phyloP scores from a whole-genome alignment of 2,113 vertebrate genomes.

The Cyphomyrus discorhynchus region DNA sequence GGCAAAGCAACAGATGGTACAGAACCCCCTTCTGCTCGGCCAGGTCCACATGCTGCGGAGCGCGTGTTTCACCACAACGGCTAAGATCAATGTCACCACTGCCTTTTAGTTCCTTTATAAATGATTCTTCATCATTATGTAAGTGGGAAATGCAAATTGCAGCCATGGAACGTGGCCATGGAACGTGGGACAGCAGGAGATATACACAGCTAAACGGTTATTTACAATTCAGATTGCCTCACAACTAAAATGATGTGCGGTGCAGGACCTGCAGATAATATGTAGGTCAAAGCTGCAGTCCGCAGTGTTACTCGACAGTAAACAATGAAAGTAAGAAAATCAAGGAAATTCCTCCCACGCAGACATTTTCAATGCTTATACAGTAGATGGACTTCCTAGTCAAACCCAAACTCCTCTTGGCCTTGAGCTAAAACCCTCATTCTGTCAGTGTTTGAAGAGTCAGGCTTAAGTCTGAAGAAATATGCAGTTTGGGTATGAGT shows the following conservation, averaged over 20 bases:
- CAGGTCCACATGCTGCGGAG: no score
- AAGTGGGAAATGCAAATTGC: slow-evolving; percentile 4
- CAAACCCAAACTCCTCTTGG: background rate
- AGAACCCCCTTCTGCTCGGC: background rate
- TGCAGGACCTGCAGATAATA: background rate
- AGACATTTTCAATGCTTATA: background rate
- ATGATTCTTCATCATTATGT: background rate
- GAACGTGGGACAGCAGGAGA: background rate
- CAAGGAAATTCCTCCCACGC: background rate
- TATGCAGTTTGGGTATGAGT: background rate
- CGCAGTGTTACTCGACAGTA: background rate
- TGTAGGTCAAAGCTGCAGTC: background rate
- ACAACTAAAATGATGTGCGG: background rate
- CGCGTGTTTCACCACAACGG: background rate
- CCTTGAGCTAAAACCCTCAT: background rate
- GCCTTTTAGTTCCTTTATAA: background rate
- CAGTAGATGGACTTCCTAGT: background rate
- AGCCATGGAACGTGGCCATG: background rate
- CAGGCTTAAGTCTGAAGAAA: background rate
- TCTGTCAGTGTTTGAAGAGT: background rate
- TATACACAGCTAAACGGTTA: background rate
- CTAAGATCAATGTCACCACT: background rate
- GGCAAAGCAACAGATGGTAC: background rate
- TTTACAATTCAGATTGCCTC: slow-evolving; percentile 9
- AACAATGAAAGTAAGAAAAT: background rate